A percentile compares a stretch with the other conserved stretches of the same genome.
phyloP scores from a whole-genome alignment of 2,797 vertebrate species.

The Pangasius krempfi region DNA sequence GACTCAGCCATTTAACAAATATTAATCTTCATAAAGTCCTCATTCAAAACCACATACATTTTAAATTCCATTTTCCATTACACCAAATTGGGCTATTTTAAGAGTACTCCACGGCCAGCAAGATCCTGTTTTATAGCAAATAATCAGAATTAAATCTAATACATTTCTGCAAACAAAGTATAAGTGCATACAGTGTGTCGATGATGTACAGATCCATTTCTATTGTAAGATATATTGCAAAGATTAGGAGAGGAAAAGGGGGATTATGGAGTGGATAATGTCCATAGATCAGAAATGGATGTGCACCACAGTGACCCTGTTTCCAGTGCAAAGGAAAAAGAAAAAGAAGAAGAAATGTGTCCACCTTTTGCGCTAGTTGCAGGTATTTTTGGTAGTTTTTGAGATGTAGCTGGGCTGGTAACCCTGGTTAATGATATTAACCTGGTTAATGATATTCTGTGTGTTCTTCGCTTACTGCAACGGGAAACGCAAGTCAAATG shows the following conservation, averaged over 20 bases:
- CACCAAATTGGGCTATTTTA: background rate
- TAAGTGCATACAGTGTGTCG: background rate
- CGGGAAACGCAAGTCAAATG: background rate
- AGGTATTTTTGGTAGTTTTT: background rate
- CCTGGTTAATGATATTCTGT: too few relatives aligned
- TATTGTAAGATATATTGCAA: background rate
- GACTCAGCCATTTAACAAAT: background rate
- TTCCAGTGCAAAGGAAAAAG: background rate
- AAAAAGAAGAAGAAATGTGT: background rate
- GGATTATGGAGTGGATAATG: background rate
- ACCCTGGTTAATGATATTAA: background rate
- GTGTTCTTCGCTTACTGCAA: background rate
- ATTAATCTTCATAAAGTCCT: too few relatives aligned
- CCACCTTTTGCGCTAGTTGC: too few relatives aligned
- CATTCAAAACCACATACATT: background rate
- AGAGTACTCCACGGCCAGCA: background rate
- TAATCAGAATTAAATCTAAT: background rate
- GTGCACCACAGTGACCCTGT: background rate
- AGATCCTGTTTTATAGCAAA: background rate
- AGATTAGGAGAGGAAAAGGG: background rate
- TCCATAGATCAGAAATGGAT: background rate
- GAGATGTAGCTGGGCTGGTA: background rate
- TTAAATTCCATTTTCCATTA: background rate
- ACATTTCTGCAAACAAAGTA: background rate
- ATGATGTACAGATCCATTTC: background rate